Conservation (phyloP, 2,888 invertebrate genomes). For the Drosophila vallismaia region DNA sequence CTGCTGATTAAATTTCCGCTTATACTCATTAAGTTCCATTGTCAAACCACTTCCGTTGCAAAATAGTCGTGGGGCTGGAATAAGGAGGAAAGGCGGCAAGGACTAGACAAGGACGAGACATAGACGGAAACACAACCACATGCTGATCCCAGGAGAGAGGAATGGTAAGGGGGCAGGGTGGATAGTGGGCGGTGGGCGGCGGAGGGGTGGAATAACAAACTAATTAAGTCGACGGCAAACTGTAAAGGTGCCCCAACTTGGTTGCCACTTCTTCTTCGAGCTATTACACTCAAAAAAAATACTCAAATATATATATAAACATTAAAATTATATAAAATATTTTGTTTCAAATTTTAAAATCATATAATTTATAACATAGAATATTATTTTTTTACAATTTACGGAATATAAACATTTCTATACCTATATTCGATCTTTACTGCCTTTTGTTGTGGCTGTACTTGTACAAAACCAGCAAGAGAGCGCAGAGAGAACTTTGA, state of each 20-base stretch:
- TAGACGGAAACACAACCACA: constrained; percentile 39
- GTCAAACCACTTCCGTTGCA: constrained; percentile 74
- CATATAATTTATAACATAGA: too few species aligned
- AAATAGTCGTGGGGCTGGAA: constrained; percentile 15
- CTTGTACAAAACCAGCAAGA: too few species aligned
- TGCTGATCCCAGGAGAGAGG: not conserved
- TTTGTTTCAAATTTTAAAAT: too few species aligned
- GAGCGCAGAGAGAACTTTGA: too few species aligned
- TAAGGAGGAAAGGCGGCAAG: constrained; percentile 11
- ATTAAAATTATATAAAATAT: too few species aligned
- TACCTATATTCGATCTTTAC: too few species aligned
- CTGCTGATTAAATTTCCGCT: constrained; percentile 79
- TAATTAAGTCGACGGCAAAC: constrained; percentile 67
- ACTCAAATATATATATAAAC: too few species aligned
- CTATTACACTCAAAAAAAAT: constrained; percentile 5
- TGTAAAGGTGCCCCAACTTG: constrained; percentile 52
- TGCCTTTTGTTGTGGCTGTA: too few species aligned
- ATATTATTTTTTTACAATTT: too few species aligned
- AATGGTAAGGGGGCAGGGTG: constrained; percentile 7
- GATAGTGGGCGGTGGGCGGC: not conserved
- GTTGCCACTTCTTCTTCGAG: constrained; percentile 32
- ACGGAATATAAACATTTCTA: too few species aligned
- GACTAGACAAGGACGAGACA: constrained; percentile 41
- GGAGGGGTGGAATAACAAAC: constrained; percentile 63
- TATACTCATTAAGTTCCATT: constrained; percentile 78